Conservation (phyloP, 2,113 vertebrate species). For the Zosterops pallidus region DNA sequence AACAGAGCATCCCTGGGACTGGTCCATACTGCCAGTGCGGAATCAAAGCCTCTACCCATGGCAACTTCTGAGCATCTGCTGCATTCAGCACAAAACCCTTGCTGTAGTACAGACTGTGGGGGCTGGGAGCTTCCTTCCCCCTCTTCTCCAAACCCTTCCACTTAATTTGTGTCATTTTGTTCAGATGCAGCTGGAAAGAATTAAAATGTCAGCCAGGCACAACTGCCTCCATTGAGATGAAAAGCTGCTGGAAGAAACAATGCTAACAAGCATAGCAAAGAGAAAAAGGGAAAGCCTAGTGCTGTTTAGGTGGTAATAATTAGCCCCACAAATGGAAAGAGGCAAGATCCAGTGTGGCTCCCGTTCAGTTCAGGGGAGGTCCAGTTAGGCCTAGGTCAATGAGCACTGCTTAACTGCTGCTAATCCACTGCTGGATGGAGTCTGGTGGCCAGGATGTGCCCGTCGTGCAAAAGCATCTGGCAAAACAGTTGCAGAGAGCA, state of each 20-base stretch:
- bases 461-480: not conserved
- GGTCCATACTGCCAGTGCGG: accelerated
- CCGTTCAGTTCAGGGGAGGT: not conserved
- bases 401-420: not conserved
- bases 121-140: not conserved
- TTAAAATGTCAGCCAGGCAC: conserved; percentile 68
- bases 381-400: not conserved
- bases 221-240: conserved; percentile 61
- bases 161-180: conserved; percentile 54
- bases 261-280: conserved; percentile 47
- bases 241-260: conserved; percentile 58
- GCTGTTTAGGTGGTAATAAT: conserved; percentile 46
- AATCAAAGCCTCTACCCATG: not conserved
- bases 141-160: conserved; percentile 27
- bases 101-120: not conserved
- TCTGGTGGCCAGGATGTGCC: not conserved
- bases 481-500: not conserved
- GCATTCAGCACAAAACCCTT: not conserved
- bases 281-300: conserved; percentile 55
- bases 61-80: not conserved
- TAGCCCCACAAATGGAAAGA: conserved; percentile 9
- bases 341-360: not conserved
- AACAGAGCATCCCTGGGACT: not conserved
- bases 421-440: not conserved
- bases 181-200: conserved; percentile 65